Base-by-base conservation (phyloP, 2,888 invertebrate species). In the Petrophora chlorosata region DNA sequence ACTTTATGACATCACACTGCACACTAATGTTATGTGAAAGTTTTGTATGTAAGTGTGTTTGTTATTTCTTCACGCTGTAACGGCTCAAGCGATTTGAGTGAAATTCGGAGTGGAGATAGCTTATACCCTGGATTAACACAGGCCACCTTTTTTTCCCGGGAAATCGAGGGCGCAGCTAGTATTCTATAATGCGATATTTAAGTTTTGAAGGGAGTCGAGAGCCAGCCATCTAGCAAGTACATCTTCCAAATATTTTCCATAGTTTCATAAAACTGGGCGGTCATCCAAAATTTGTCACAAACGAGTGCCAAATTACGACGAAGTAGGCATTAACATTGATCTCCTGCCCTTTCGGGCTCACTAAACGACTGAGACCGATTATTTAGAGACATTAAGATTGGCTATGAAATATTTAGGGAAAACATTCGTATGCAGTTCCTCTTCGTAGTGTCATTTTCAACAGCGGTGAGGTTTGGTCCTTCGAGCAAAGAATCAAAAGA, bases 221-320 rank as follows among this genome's bases (percentile, higher is more conserved):
- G 26, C 28, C 34, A 13, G 15, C 38, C 10, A 17, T 25, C n/a
- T 1, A 28, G n/a, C n/a, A n/a, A n/a, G n/a, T 23, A 46, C 28
- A 36, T 59, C 51, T 53, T 59, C 53, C 56, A 53, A 53, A 59
- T 59, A 52, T 53, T 56, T 51, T 51, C 30, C 4, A 2, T 26
- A 36, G 2, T 14, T n/a, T 5, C 19, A 9, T 38, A 25, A 17
- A 28, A 34, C 12, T 12, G 32, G 17, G 30, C 15, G 28, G 35
- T 16, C 28, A 39, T 25, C 22, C 23, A 48, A 40, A 15, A 14
- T 39, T 47, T 42, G 43, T 40, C 53, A 43, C 38, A 44, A 49
- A 46, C 28, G 30, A 40, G 59, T 59, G 59, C 59, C 59, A 59
- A 59, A 59, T 50, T 40, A 47, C 16, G 38, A 47, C 23, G 35